phyloP scores from a whole-genome alignment of 2,113 vertebrate species.

The Willisornis vidua region DNA sequence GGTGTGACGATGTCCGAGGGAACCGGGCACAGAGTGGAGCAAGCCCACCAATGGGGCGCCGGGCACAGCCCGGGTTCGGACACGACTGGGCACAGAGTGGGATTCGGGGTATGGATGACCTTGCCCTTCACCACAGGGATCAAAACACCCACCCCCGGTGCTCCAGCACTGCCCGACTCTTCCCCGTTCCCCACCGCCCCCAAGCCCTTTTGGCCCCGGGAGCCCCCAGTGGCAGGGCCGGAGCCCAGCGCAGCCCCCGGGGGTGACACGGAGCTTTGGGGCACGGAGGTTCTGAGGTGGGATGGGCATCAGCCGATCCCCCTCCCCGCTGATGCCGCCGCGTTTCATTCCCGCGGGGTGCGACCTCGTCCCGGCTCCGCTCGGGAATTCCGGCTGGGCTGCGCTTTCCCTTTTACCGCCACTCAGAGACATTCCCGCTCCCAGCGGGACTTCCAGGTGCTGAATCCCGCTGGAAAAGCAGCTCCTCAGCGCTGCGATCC shows the following conservation, averaged over 20 bases:
- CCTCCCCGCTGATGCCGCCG: fast-evolving
- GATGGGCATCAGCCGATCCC: neutral
- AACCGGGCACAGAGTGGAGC: neutral
- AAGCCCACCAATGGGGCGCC: too few species aligned
- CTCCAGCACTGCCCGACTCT: neutral
- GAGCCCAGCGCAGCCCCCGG: neutral
- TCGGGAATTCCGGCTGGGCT: fast-evolving
- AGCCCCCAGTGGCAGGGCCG: neutral
- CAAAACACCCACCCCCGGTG: neutral
- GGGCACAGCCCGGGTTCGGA: neutral
- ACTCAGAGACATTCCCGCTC: neutral
- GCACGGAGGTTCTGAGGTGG: fast-evolving
- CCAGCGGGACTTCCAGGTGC: neutral
- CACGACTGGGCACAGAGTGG: neutral
- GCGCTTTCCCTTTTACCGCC: neutral
- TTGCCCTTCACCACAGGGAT: neutral
- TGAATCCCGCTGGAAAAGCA: neutral
- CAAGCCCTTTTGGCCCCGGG: neutral
- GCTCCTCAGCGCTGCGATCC: fast-evolving
- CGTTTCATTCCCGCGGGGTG: neutral
- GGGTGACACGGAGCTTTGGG: neutral
- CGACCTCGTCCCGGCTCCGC: fast-evolving
- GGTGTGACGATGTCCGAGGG: too few species aligned
- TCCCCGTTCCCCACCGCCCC: fast-evolving
- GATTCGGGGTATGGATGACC: neutral